These are phyloP conservation scores for Drosophila multiciliata DNA, from an alignment of 2,888 invertebrate species.

Conservation along the genomic window DNA sequence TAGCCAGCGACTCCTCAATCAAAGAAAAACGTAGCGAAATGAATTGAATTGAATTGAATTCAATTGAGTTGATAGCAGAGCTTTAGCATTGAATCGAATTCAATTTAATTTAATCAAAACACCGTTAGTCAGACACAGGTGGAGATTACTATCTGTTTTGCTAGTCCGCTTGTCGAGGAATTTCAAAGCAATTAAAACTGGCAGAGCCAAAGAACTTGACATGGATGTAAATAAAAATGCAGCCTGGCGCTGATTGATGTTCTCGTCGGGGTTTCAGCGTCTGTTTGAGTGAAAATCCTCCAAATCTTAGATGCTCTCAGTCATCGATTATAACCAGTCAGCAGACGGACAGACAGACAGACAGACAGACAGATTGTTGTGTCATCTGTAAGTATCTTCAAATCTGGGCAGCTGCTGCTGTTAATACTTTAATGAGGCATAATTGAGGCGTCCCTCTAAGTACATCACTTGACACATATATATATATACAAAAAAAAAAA, in stretches of 20 bases:
- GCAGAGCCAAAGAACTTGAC: background rate
- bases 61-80: conserved; percentile 40
- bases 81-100: conserved; percentile 39
- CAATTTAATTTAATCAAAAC: conserved; percentile 68
- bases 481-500: background rate
- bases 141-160: conserved; percentile 56
- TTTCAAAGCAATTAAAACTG: conserved; percentile 74
- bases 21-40: conserved; percentile 56
- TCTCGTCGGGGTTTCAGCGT: conserved; percentile 41
- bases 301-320: conserved; percentile 23
- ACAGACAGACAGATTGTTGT: conserved; percentile 28
- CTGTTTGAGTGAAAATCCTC: conserved; percentile 54
- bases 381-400: conserved; percentile 31
- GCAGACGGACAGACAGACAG: conserved; percentile 12
- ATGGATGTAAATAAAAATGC: conserved; percentile 24
- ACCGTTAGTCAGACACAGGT: conserved; percentile 60
- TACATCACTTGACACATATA: conserved; percentile 57
- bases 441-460: conserved; percentile 52
- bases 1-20: conserved; percentile 62
- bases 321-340: conserved; percentile 49
- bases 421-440: conserved; percentile 72
- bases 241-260: conserved; percentile 56
- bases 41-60: conserved; percentile 45
- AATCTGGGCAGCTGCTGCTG: conserved; percentile 26
- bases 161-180: conserved; percentile 58